Evolutionary conservation across 2,888 invertebrate species (phyloP).

Genomic region (Orthosia gothica): DNA sequence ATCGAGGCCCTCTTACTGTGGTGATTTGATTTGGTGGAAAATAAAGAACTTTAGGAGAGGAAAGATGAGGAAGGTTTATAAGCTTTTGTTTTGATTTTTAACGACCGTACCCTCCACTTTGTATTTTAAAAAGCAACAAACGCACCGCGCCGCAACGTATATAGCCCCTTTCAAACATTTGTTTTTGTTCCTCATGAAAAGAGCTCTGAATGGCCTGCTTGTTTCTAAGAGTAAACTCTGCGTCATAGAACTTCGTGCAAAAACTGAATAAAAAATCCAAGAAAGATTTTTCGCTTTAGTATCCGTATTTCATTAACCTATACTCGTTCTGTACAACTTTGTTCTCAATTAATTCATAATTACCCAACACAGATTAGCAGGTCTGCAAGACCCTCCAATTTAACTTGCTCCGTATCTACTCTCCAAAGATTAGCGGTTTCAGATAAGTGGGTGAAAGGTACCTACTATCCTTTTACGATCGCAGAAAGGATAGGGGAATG

Average conservation of each 20-base stretch:
- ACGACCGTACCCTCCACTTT: conserved; percentile 4
- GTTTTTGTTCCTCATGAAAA: conserved; percentile 23
- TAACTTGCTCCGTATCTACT: conserved; percentile 42
- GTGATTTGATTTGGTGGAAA: background rate
- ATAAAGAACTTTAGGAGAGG: background rate
- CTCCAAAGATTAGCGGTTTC: conserved; percentile 30
- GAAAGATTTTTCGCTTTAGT: background rate
- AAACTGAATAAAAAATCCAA: conserved; percentile 2
- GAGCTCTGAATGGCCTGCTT: conserved; percentile 9
- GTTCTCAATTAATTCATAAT: conserved; percentile 34
- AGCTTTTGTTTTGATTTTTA: conserved; percentile 15
- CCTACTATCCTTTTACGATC: conserved; percentile 30
- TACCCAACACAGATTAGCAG: conserved; percentile 10
- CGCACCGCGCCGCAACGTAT: background rate
- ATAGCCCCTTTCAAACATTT: background rate
- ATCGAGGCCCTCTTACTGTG: background rate
- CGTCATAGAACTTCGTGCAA: background rate
- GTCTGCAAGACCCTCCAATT: conserved; percentile 32
- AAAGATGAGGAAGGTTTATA: too few species aligned
- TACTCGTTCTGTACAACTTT: background rate
- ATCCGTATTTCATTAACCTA: background rate
- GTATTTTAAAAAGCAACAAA: background rate
- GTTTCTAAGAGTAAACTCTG: background rate
- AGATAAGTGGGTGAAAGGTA: conserved; percentile 45
- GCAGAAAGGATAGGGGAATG: conserved; percentile 19